These are phyloP conservation scores for Petrophora chlorosata DNA, from an alignment of 2,888 invertebrate species.

Conservation along the genomic window DNA sequence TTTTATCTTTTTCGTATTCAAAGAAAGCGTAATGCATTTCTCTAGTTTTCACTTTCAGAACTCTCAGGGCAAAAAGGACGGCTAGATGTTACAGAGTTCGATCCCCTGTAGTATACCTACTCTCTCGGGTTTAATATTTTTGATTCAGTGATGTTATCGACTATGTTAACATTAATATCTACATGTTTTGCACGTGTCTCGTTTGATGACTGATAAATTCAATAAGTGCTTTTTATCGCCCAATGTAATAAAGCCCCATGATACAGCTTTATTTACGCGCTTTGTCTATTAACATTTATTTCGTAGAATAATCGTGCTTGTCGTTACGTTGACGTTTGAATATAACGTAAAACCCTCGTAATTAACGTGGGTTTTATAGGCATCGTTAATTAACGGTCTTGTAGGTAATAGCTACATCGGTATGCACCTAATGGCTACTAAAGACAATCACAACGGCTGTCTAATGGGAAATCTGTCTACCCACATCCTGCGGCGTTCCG, in stretches of 20 bases:
- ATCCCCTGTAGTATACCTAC: conserved; percentile 14
- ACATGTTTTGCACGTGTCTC: conserved; percentile 43
- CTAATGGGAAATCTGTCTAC: conserved; percentile 33
- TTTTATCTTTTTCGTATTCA: conserved; percentile 13
- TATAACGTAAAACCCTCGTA: conserved; percentile 42
- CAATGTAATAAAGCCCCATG: conserved; percentile 49
- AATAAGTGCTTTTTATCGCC: conserved; percentile 57
- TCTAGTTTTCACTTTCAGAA: conserved; percentile 20
- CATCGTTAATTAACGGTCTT: conserved; percentile 46
- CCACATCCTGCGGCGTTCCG: conserved; percentile 27
- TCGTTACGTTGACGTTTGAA: conserved; percentile 49
- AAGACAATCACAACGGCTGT: conserved; percentile 38
- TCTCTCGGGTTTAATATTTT: conserved; percentile 6
- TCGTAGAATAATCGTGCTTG: conserved; percentile 45
- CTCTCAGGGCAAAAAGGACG: conserved; percentile 10
- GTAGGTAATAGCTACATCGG: conserved; percentile 36
- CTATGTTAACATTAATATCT: conserved; percentile 33
- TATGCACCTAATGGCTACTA: conserved; percentile 35
- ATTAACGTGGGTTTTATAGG: conserved; percentile 46
- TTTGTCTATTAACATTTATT: conserved; percentile 45
- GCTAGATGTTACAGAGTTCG: conserved; percentile 19
- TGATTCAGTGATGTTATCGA: conserved; percentile 22
- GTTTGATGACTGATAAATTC: conserved; percentile 53
- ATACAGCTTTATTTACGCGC: conserved; percentile 37
- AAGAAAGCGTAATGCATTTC: conserved; percentile 19